These are phyloP conservation scores for Nycticryphes semicollaris DNA, from an alignment of 2,113 vertebrate species.

Conservation along the genomic window DNA sequence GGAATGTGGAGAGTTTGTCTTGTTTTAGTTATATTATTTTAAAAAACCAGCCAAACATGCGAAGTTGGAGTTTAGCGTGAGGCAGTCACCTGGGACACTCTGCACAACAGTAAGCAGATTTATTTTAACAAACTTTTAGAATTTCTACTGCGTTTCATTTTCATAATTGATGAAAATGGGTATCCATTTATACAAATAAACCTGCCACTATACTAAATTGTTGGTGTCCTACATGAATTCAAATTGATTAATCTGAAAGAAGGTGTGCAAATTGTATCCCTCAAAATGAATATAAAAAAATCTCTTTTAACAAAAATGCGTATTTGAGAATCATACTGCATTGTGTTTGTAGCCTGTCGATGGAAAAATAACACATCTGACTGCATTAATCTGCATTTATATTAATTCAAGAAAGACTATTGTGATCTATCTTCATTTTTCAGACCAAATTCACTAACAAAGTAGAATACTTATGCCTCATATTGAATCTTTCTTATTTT, in stretches of 20 bases:
- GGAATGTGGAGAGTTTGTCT: not conserved
- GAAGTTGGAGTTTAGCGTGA: not conserved
- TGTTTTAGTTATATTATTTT: not conserved
- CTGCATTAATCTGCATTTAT: conserved; percentile 40
- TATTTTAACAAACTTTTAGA: not conserved
- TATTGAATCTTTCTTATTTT: not conserved
- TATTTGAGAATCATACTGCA: not conserved
- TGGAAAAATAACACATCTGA: not conserved
- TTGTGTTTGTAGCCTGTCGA: not conserved
- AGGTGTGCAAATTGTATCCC: not conserved
- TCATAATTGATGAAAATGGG: conserved; percentile 24
- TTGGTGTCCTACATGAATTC: not conserved
- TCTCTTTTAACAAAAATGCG: not conserved
- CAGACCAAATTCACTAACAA: conserved; percentile 3
- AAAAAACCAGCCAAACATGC: not conserved
- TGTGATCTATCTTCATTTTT: conserved; percentile 17
- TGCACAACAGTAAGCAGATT: not conserved
- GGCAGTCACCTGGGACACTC: not conserved
- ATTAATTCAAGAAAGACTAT: not conserved
- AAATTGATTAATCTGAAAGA: conserved; percentile 13
- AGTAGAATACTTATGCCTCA: not conserved
- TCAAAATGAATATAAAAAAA: not conserved
- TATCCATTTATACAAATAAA: conserved; percentile 46
- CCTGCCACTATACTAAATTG: not conserved
- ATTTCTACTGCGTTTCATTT: not conserved